These are phyloP conservation scores for Eupithecia insigniata DNA, from an alignment of 2,888 invertebrate species.

Conservation along the genomic window DNA sequence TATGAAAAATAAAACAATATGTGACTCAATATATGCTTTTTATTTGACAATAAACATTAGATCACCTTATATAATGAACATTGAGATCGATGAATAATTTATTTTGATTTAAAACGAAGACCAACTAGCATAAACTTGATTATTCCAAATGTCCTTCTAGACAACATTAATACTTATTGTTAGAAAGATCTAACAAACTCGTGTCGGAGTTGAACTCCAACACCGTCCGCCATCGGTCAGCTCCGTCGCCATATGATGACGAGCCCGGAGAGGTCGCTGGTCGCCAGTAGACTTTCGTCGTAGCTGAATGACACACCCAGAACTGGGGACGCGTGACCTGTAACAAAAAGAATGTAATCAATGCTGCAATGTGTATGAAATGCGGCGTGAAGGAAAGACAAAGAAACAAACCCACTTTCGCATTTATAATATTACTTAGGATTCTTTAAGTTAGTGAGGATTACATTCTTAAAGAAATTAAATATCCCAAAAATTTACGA, in stretches of 20 bases:
- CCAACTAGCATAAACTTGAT: neutral
- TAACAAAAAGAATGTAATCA: neutral
- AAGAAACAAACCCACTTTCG: no score
- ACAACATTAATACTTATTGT: neutral
- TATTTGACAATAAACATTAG: conserved; percentile 51
- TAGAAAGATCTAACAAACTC: neutral
- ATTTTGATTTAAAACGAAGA: neutral
- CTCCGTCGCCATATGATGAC: conserved; percentile 90
- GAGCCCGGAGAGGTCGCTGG: conserved; percentile 91
- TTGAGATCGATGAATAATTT: neutral
- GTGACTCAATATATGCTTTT: conserved; percentile 70
- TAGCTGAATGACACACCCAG: conserved; percentile 94
- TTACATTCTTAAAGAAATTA: no score
- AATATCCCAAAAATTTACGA: no score
- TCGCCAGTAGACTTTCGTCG: conserved; percentile 93
- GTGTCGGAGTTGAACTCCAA: neutral
- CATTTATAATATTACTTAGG: no score
- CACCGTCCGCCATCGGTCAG: conserved; percentile 50
- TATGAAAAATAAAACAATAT: conserved; percentile 77
- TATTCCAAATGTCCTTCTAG: neutral
- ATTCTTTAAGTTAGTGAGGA: no score
- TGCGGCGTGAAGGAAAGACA: no score
- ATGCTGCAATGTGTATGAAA: no score
- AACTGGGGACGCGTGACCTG: conserved; percentile 93
- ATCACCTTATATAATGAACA: neutral